Percentiles rank a stretch among this genome's conserved stretches.
Conservation (phyloP, 2,113 vertebrate genomes). For the Odobenus rosmarus region DNA sequence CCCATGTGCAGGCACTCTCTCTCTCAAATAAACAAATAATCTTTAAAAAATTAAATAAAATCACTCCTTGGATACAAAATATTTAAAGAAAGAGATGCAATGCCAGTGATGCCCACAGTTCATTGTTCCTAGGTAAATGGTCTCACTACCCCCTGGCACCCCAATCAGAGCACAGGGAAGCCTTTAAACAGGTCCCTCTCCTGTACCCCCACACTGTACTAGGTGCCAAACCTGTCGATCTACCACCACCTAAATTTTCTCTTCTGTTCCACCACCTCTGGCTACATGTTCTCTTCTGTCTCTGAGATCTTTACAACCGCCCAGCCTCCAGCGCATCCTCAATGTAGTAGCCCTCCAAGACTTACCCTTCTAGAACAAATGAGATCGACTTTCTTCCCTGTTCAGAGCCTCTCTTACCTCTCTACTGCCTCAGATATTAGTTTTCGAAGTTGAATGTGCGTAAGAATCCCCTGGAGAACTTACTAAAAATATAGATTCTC, state of each 20-base stretch:
- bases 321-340: neutral
- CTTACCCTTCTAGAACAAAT: neutral
- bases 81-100: neutral
- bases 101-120: neutral
- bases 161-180: neutral
- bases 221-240: neutral
- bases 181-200: neutral
- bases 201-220: neutral
- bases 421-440: neutral
- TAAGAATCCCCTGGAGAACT: neutral
- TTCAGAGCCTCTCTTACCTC: neutral
- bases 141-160: too few relatives aligned
- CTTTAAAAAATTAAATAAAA: neutral
- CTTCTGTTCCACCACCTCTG: neutral
- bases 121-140: neutral
- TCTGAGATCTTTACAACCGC: neutral
- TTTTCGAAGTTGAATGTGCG: neutral
- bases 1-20: neutral
- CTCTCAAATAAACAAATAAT: neutral
- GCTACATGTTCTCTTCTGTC: neutral
- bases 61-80: neutral
- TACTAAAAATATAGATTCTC: neutral
- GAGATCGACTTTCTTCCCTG: neutral
- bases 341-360: too few relatives aligned
- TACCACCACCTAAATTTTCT: neutral